Percentiles rank a stretch among this genome's conserved stretches.
Conservation (phyloP, 2,888 invertebrate species). For the Eristalis arbustorum region DNA sequence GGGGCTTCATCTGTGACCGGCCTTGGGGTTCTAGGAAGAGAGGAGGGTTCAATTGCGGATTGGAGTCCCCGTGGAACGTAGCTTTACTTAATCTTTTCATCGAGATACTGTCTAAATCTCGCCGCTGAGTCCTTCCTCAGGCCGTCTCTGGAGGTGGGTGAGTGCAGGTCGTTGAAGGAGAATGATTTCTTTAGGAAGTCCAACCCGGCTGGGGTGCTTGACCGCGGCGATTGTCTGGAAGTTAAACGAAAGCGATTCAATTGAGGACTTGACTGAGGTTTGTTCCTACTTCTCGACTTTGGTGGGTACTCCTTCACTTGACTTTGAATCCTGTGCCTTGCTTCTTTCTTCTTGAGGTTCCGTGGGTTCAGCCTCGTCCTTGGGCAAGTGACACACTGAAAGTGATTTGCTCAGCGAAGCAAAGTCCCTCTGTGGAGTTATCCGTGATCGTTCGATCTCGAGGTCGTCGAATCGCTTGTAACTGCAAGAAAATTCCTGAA, state of each 20-base stretch:
- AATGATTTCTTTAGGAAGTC: constrained; percentile 74
- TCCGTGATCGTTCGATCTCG: constrained; percentile 16
- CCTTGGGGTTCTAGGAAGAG: constrained; percentile 37
- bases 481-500: constrained; percentile 10
- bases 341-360: background rate
- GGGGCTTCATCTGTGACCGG: constrained; percentile 69
- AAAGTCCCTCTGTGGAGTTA: background rate
- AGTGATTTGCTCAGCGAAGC: constrained; percentile 31
- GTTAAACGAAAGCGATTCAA: background rate
- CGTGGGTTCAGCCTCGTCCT: background rate
- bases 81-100: constrained; percentile 35
- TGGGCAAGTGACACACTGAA: constrained; percentile 48
- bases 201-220: constrained; percentile 65
- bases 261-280: background rate
- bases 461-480: constrained; percentile 26
- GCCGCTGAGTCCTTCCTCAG: background rate
- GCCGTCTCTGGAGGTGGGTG: background rate
- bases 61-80: background rate
- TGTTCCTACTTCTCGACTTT: background rate
- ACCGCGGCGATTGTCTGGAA: constrained; percentile 28
- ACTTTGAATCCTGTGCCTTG: background rate
- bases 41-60: background rate
- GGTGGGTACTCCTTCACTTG: constrained; percentile 8
- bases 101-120: constrained; percentile 15
- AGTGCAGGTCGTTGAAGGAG: constrained; percentile 75